A percentile compares a stretch with the other conserved stretches of the same genome.
phyloP scores from a whole-genome alignment of 2,113 vertebrate genomes.

The Alexandromys fortis region DNA sequence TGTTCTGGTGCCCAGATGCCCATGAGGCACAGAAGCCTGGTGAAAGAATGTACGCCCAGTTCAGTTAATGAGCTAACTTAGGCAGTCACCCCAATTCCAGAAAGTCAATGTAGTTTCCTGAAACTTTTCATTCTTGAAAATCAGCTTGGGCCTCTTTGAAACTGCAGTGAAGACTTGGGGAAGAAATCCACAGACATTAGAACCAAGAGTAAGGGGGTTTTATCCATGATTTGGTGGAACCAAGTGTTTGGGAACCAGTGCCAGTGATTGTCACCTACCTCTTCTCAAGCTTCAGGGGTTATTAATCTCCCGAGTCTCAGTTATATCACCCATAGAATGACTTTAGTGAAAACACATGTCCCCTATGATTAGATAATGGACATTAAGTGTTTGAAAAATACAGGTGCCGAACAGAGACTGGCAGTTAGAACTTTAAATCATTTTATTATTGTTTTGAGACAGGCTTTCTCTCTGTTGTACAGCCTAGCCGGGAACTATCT shows the following conservation, averaged over 20 bases:
- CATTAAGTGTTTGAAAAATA: not conserved
- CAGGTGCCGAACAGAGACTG: not conserved
- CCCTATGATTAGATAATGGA: not conserved
- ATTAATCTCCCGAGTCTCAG: not conserved
- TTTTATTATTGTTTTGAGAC: not conserved
- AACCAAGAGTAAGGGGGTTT: not conserved
- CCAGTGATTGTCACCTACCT: not conserved
- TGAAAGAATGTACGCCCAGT: slow-evolving; percentile 65
- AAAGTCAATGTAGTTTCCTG: slow-evolving; percentile 54
- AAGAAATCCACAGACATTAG: not conserved
- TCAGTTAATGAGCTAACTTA: slow-evolving; percentile 72
- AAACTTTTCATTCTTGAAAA: slow-evolving; percentile 23
- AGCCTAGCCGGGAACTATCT: not conserved
- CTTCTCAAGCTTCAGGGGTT: not conserved
- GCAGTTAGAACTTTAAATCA: not conserved
- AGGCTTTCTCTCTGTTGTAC: not conserved
- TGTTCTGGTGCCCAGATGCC: slow-evolving; percentile 73
- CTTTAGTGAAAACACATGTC: not conserved
- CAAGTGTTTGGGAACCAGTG: not conserved
- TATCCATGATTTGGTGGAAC: not conserved
- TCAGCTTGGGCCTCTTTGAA: not conserved
- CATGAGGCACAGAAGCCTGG: slow-evolving; percentile 61
- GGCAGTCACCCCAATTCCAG: slow-evolving; percentile 42
- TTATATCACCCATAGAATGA: not conserved
- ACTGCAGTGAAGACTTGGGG: not conserved